A percentile compares a stretch with the other conserved stretches of the same genome.
Conservation (phyloP, 2,113 vertebrate genomes). For the Campylomormyrus tamandua region DNA sequence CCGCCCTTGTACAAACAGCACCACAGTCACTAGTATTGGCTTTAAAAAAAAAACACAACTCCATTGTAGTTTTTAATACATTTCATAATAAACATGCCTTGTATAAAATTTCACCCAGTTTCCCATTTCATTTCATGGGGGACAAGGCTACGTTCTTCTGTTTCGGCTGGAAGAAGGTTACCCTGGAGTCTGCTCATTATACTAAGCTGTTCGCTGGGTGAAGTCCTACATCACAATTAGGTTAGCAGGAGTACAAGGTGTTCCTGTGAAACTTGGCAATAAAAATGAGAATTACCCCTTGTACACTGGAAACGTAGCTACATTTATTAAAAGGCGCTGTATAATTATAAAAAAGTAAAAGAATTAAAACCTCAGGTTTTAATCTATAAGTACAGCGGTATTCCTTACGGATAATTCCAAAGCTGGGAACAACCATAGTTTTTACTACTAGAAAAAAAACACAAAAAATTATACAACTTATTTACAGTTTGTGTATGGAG, state of each 20-base stretch:
- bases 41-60: background rate
- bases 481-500: slow-evolving; percentile 17
- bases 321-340: background rate
- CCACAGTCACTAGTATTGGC: background rate
- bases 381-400: background rate
- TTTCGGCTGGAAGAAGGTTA: background rate
- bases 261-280: background rate
- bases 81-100: background rate
- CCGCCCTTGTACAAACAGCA: background rate
- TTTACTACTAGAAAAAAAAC: slow-evolving; percentile 10
- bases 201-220: background rate
- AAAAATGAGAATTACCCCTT: background rate
- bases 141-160: background rate
- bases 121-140: background rate
- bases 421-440: background rate
- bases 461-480: slow-evolving; percentile 13
- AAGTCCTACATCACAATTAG: background rate
- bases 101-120: background rate
- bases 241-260: background rate
- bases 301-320: background rate
- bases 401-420: background rate
- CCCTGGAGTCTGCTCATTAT: background rate
- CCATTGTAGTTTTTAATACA: background rate
- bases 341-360: background rate
- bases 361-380: background rate